A percentile compares a stretch with the other conserved stretches of the same genome.
Conservation (phyloP, 2,797 vertebrate genomes). For the Cirrhinus molitorella region DNA sequence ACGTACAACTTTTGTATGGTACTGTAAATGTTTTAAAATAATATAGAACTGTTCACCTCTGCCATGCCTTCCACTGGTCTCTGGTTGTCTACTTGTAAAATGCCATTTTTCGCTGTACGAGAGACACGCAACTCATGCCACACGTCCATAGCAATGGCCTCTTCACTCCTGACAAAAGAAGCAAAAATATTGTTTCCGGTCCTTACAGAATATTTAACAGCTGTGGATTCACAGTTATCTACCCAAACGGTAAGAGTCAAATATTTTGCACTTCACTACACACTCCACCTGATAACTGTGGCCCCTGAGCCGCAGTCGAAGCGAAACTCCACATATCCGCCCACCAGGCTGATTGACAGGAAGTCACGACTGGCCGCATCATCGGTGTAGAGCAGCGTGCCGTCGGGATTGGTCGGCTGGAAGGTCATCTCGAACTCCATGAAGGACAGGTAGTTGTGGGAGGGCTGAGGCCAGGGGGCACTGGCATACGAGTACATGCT, state of each 20-base stretch:
- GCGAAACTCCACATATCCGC: conserved; percentile 88
- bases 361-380: conserved; percentile 90
- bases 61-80: conserved; percentile 87
- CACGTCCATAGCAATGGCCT: conserved; percentile 81
- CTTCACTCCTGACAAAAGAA: conserved; percentile 83
- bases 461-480: conserved; percentile 88
- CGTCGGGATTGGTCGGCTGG: conserved; percentile 80
- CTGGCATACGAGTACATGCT: conserved; percentile 86
- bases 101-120: conserved; percentile 93
- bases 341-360: conserved; percentile 86
- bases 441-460: conserved; percentile 92
- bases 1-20: neutral
- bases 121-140: conserved; percentile 94
- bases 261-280: neutral
- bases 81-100: conserved; percentile 93
- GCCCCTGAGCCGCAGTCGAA: conserved; percentile 97
- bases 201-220: conserved; percentile 32
- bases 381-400: conserved; percentile 91
- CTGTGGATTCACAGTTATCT: conserved; percentile 23
- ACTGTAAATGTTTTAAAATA: neutral
- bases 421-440: conserved; percentile 95
- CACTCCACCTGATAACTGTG: conserved; percentile 85
- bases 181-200: neutral
- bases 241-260: neutral
- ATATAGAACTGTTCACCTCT: conserved; percentile 78